Evolutionary conservation across 2,797 vertebrate species (phyloP), one percentile per base, ranked within the genome.

Genomic region (Podarcis lilfordi): DNA sequence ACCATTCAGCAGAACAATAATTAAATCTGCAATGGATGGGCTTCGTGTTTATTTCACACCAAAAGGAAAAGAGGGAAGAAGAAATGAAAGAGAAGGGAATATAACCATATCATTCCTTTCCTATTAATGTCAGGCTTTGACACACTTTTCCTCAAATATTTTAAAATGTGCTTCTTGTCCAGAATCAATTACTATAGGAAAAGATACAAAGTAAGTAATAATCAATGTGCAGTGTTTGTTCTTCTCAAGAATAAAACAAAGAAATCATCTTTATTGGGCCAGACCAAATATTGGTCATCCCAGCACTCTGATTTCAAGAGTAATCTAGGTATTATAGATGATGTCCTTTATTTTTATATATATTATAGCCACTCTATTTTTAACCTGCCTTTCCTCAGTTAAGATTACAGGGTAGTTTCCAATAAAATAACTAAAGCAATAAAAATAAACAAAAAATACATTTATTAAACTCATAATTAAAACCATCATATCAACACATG

Each of bases 41-140:
- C 94, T 95, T 91, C 92, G 92, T 93, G 91, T 94, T 87, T 94
- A 93, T 94, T 85, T 88, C n/a, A 5, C 87, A 95, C 88, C 93
- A 94, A 93, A 92, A 95, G 88, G 79, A 81, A 74, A 13, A 66
- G 10, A 74, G 35, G 11, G n/a, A 87, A n/a, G 23, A 71, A 19
- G 8, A 74, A 72, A 87, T 32, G 45, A 86, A 86, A 21, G 29
- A 15, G 40, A 85, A 21, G 29, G 17, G n/a, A 85, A 81, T 35
- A 77, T 64, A 85, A 85, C n/a, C 89, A 92, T 76, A 79, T 91
- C 89, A 92, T 88, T 91, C 86, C 89, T 84, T 80, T 92, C 71
- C 83, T 77, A 89, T 91, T 85, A 91, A 94, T 94, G 90, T 89
- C 88, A 91, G 82, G 88, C 80, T 92, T 93, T 94, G 91, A 81